Base-by-base conservation (phyloP, 2,113 vertebrate species). In the Chaetodon trifascialis region DNA sequence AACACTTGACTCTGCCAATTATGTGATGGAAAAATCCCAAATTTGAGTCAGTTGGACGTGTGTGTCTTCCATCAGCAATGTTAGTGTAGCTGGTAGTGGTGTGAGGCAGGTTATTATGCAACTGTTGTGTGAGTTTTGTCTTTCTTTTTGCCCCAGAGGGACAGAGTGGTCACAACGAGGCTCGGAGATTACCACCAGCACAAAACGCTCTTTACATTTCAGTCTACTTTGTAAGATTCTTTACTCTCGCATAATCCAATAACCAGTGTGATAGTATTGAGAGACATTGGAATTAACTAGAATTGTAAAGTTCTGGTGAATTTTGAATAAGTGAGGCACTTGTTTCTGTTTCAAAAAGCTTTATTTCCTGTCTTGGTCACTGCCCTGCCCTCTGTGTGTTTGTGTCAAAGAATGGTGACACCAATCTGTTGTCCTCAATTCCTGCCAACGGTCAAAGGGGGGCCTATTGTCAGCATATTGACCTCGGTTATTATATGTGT, bases 391-490 rank as follows among this genome's bases (percentile, higher is more conserved):
- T 73, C n/a, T 69, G 56, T 75, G 10, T 69, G 47, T 84, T 38
- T 70, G 38, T 76, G 51, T 73, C 19, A 55, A 14, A 64, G 55
- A 77, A 54, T 10, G 19, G 51, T 38, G 51, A 64, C 4, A 64
- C 42, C 70, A 89, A 88, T 74, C 66, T 71, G 77, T 69, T 67
- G 58, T 46, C 68, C 82, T 79, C 38, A 47, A 63, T 84, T 81
- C 71, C 60, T 47, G 9, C 8, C 17, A 80, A 46, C 51, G 56
- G 67, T 58, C 69, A 76, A 59, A 66, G 10, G 21, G 36, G 10
- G 21, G 36, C 52, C 80, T 62, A 79, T 89, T 85, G 86, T 88
- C 54, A 69, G 36, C 71, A 72, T 79, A 76, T 75, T 83, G 79
- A 88, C 72, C 52, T 67, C 12, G 52, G 64, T 66, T 79, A 64